A percentile compares a stretch with the other conserved stretches of the same genome.
Evolutionary conservation across 1,140 invertebrate genomes (phyloP).

Genomic region (Brachionus sp.): DNA sequence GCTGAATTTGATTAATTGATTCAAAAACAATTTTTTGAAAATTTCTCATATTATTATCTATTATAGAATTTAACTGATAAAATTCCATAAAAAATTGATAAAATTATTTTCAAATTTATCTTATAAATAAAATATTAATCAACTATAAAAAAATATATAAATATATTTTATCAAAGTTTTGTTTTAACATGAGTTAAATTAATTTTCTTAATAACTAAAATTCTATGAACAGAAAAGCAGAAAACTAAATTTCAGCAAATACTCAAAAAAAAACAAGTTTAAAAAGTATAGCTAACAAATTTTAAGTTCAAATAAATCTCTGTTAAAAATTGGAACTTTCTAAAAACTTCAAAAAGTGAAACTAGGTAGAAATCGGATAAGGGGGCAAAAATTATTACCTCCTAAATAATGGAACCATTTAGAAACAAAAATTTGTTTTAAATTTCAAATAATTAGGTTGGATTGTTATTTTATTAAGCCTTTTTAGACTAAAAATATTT

Average conservation of each 20-base stretch:
- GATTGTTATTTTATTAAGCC: neutral
- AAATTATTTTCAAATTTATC: neutral
- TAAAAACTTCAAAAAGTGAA: neutral
- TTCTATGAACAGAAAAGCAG: too few relatives aligned
- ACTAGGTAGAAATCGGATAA: neutral
- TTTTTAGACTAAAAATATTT: neutral
- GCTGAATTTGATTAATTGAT: neutral
- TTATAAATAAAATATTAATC: neutral
- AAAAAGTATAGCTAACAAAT: neutral
- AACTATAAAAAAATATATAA: neutral
- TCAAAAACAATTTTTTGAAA: neutral
- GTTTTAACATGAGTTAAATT: neutral
- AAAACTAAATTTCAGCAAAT: neutral
- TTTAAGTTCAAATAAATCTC: neutral
- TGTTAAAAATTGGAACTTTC: neutral
- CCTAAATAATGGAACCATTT: neutral
- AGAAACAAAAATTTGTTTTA: neutral
- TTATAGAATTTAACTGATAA: neutral
- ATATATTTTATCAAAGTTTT: neutral
- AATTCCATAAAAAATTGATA: neutral
- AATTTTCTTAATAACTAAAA: too few relatives aligned
- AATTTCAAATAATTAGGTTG: slow-evolving; percentile 5
- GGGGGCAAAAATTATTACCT: neutral
- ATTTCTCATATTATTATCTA: neutral
- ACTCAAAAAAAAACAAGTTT: neutral